Evolutionary conservation across 2,888 invertebrate genomes (phyloP), one percentile per base, ranked within the genome.

Genomic region (Sminthurinus aureus): DNA sequence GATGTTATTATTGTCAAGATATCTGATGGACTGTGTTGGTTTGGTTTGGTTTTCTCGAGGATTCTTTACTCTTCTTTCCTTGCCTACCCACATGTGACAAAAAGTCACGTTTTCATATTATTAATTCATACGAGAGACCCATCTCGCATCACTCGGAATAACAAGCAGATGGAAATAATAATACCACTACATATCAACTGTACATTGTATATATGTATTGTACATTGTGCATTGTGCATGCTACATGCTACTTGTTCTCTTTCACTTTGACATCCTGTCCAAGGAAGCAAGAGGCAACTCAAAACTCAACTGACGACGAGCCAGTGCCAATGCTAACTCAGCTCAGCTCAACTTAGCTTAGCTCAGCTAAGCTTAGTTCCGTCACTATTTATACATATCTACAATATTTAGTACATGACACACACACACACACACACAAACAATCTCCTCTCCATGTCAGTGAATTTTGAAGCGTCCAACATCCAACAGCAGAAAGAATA

Each of bases 91-190:
- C 77, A 84, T 84, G 83, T 84, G 84, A 84, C 84, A 84, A 83
- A 67, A 81, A 83, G 85, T 85, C 85, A 85, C 85, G 85, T 85
- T 82, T 83, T 84, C 84, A 82, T 83, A 84, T 85, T 85, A 85
- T 85, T 85, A 85, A 85, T 85, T 85, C 85, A 85, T 85, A 84
- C 77, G 83, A 20, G 82, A 64, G 79, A 26, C 75, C 84, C 75
- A 79, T 78, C 75, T 78, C 82, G n/a, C 52, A 83, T 73, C 82
- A 76, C 80, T 74, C 71, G 77, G 84, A 84, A 84, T 84, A 84
- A 83, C 83, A 84, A 84, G 66, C 84, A 84, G 84, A 84, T 81
- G 78, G 81, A 83, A 83, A 83, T 77, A 83, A 83, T 80, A 79
- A 83, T 79, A 83, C 75, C 66, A 24, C 51, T 64, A 38, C 38